Base-by-base conservation (phyloP, 2,888 invertebrate species). In the Leptopterna dolabrata region DNA sequence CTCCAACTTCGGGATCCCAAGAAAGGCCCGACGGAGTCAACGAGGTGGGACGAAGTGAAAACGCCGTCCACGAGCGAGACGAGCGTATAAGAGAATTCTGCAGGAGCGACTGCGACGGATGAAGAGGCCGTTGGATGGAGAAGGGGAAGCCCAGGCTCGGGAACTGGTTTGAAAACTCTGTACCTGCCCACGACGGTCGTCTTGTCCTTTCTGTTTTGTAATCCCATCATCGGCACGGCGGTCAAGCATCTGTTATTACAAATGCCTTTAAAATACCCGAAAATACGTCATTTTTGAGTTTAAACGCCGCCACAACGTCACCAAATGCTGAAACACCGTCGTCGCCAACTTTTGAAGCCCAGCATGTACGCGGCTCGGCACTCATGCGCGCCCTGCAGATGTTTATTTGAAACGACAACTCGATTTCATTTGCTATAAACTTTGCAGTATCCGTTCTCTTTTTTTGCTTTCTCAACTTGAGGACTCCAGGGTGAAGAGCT, bases 141-240 rank as follows among this genome's bases (percentile, higher is more conserved):
- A 29, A 36, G 36, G 73, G 16, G 41, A 36, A 30, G 16, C 4
- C 73, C 63, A 24, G 7, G 63, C 9, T 16, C 6, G 6, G 73
- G 47, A 78, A 78, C 45, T 45, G 45, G 78, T 43, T 78, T 30
- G 14, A 19, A 78, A 78, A 76, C 73, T 76, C 78, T n/a, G 45
- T 78, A 78, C 78, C 78, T 78, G 78, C 78, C 78, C 78, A 78
- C 78, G 78, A 76, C 76, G 78, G 78, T 78, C 78, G 45, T 78
- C 78, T 78, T 78, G 78, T 78, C 78, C 73, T 45, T 14, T 78
- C 78, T 45, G 78, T 78, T 78, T 78, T 78, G 78, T 78, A 78
- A 78, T 78, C 78, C 78, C 78, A 27, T 43, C 78, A 27, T 45
- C 45, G 78, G 14, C 43, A 19, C 45, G 47, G 45, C 45, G 78